Percentiles rank a stretch among this genome's conserved stretches.
Evolutionary conservation across 37 sponge, comb jelly and placozoan genomes (phyloP).

Genomic region (Bolinopsis microptera): DNA sequence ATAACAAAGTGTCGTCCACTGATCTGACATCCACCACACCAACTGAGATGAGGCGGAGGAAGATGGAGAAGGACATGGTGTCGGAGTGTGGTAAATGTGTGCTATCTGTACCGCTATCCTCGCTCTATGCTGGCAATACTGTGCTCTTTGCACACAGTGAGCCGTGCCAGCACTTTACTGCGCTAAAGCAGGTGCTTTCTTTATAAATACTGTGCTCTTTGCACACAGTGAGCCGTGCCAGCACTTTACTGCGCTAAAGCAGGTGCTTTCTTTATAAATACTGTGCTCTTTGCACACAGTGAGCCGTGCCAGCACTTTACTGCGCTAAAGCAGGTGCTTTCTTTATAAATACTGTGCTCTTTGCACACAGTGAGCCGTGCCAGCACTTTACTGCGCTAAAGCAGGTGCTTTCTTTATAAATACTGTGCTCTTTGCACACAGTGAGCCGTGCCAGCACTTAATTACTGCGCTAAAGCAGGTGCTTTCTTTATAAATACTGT

Average conservation of each 20-base stretch:
- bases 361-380: too few species aligned
- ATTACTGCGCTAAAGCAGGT: too few species aligned
- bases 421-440: too few species aligned
- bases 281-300: background rate
- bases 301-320: slow-evolving; percentile 24
- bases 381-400: too few species aligned
- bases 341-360: too few species aligned
- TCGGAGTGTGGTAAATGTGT: slow-evolving; percentile 66
- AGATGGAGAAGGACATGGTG: background rate
- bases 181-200: slow-evolving; percentile 51
- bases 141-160: background rate
- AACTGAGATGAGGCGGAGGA: slow-evolving; percentile 1
- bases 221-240: slow-evolving; percentile 5
- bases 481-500: too few species aligned
- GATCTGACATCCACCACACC: background rate
- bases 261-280: slow-evolving; percentile 69
- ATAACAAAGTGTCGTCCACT: background rate
- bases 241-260: background rate
- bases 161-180: slow-evolving; percentile 44
- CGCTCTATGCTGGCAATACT: slow-evolving; percentile 72
- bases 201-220: background rate
- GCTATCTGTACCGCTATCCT: slow-evolving; percentile 70
- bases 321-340: slow-evolving; percentile 24
- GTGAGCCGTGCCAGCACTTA: too few species aligned
- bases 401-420: too few species aligned